phyloP scores from a whole-genome alignment of 2,888 invertebrate genomes.

The Mycalesis mineus region DNA sequence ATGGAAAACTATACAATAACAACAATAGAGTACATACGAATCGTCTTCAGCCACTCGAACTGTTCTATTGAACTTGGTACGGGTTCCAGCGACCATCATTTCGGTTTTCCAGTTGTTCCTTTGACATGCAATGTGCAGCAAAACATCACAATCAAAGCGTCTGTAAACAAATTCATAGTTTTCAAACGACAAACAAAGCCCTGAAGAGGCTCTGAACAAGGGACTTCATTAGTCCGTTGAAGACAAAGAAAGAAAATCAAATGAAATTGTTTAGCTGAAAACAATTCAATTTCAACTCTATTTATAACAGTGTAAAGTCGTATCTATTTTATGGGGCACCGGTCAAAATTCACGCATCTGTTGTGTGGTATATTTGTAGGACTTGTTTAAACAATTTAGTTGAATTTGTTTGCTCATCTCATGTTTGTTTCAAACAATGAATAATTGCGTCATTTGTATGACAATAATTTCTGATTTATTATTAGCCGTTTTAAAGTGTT shows the following conservation, averaged over 20 bases:
- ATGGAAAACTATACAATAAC: too few relatives aligned
- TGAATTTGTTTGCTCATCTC: slow-evolving; percentile 28
- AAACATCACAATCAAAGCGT: slow-evolving; percentile 24
- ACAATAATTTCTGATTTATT: too few relatives aligned
- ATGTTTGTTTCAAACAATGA: slow-evolving; percentile 25
- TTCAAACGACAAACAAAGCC: slow-evolving; percentile 30
- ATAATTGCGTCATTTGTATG: slow-evolving; percentile 16
- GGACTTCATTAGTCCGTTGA: slow-evolving; percentile 31
- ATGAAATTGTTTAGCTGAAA: slow-evolving; percentile 19
- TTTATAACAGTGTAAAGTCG: background rate
- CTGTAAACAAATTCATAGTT: slow-evolving; percentile 27
- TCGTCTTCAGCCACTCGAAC: too few relatives aligned
- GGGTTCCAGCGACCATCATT: too few relatives aligned
- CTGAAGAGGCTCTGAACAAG: slow-evolving; percentile 30
- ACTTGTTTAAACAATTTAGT: slow-evolving; percentile 28
- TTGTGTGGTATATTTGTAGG: slow-evolving; percentile 25
- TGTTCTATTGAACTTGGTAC: too few relatives aligned
- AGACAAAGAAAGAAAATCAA: slow-evolving; percentile 29
- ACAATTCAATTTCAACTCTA: slow-evolving; percentile 19
- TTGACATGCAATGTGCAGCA: background rate
- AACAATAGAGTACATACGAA: too few relatives aligned
- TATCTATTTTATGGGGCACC: background rate
- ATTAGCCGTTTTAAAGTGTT: too few relatives aligned
- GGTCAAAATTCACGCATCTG: slow-evolving; percentile 15
- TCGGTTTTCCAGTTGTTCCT: too few relatives aligned